A percentile compares a stretch with the other conserved stretches of the same genome.
These are phyloP conservation scores for Epizoanthus illoricatus DNA, from an alignment of 92 coral and sea anemone species.

Conservation along the genomic window DNA sequence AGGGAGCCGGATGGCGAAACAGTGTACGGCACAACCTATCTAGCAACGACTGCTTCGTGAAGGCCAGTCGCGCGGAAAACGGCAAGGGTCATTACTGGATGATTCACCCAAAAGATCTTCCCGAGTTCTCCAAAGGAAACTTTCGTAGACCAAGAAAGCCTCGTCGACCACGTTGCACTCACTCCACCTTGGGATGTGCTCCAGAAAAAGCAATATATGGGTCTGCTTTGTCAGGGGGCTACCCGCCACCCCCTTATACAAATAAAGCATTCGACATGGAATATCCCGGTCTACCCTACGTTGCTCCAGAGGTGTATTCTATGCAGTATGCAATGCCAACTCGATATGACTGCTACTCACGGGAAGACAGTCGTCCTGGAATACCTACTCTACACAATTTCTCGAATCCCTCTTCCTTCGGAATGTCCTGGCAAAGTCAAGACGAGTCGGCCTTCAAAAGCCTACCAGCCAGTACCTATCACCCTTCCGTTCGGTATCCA, in stretches of 20 bases:
- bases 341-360: constrained; percentile 60
- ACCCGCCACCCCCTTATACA: constrained; percentile 36
- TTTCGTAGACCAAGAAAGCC: constrained; percentile 94
- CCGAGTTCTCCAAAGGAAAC: constrained; percentile 98
- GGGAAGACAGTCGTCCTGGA: constrained; percentile 44
- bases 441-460: constrained; percentile 77
- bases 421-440: constrained; percentile 71
- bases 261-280: constrained; percentile 33
- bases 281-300: constrained; percentile 57
- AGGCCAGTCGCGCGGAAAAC: constrained; percentile 98
- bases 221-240: constrained; percentile 4
- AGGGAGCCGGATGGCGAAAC: constrained; percentile 99
- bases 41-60: constrained; percentile 98
- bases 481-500: constrained; percentile 68
- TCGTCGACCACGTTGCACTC: constrained; percentile 88
- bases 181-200: constrained; percentile 47
- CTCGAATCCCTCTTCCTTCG: constrained; percentile 62
- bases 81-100: constrained; percentile 99
- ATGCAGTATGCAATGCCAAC: constrained; percentile 68
- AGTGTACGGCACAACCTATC: constrained; percentile 98
- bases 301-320: constrained; percentile 62
- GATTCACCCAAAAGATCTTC: constrained; percentile 98
- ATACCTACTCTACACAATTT: constrained; percentile 40
- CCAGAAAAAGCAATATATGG: constrained; percentile 30
- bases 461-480: constrained; percentile 51